Base-by-base conservation (phyloP, 2,797 vertebrate genomes). In the Hozukius guyotensis region DNA sequence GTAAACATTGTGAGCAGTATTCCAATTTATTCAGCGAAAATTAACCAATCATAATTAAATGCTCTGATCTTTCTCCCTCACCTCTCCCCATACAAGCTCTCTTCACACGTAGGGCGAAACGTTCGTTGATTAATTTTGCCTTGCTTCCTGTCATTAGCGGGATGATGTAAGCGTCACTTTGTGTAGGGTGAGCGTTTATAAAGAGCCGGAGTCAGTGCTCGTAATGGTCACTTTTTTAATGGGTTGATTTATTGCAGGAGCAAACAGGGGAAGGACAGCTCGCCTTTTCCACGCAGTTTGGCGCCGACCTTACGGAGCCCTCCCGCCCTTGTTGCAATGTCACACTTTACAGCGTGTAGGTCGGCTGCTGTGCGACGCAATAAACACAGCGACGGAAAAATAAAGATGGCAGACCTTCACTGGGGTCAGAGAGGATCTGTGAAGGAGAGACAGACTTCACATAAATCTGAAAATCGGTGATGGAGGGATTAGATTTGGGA, bases 1-100 rank as follows among this genome's bases (percentile, higher is more conserved):
- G 94, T 94, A 92, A 96, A 94, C 92, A 93, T 81, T 82, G 82
- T 90, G 92, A 93, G 90, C 91, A 77, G 63, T 92, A 87, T 91
- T 91, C 75, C 86, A 93, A 94, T 95, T 92, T 91, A 95, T 96
- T 90, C 85, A 76, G 88, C 71, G 90, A 81, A 89, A 93, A 94
- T 92, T 77, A 93, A 90, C 89, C 85, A 84, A 89, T 91, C 90
- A 77, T 89, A 93, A 92, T 93, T 92, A 94, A 90, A 87, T 42
- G 24, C 80, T 73, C 65, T 71, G 85, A 89, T 92, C 90, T 79
- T 62, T 69, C 72, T 66, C 63, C 69, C 76, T 65, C 78, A 25
- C 67, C 70, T 82, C 62, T 69, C 52, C 70, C 63, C 38, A 6
- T 52, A 57, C 75, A 46, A 64, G 77, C 65, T 60, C 85, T 75